Base-by-base conservation (phyloP, 2,797 vertebrate genomes). In the Scarus forsteni region DNA sequence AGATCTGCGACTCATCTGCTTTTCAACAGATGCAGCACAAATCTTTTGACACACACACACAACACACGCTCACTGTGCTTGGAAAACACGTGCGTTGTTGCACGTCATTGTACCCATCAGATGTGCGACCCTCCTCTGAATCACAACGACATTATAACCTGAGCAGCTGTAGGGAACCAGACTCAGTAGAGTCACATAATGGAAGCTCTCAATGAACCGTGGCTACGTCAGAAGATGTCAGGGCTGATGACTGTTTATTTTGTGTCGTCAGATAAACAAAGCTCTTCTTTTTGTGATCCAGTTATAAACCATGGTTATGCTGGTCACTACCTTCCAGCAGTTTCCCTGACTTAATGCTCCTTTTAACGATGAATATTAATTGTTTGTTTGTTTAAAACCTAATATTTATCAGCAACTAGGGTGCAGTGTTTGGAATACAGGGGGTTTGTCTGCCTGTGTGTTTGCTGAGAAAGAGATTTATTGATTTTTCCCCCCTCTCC, bases 1-100 rank as follows among this genome's bases (percentile, higher is more conserved):
- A 85, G 77, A 80, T 80, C 81, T 84, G 86, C 79, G 85, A 89
- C 81, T 87, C 85, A 77, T 88, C 77, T 73, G 65, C 72, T 81
- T 77, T 82, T 80, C 51, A 77, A 77, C 80, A 89, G 71, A 85
- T 38, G 81, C 71, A 85, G 79, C 79, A 79, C 43, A 54, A 67
- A 80, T 76, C 58, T 73, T 79, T 77, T 66, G 4, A 81, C 7
- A 44, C 27, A 72, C 80, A 60, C 38, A 73, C 79, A 63, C 27
- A 65, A 84, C 73, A 76, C 80, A 82, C 5, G 35, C 61, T 75
- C 39, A 59, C 54, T 46, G 45, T 60, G 72, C 45, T 10, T 9
- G 59, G 60, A 82, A 76, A 72, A 51, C 60, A 73, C 39, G 72
- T 84, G 76, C 14, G 6, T 61, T 74, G 57, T 69, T 72, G 14